Percentiles rank a stretch among this genome's conserved stretches.
phyloP scores from a whole-genome alignment of 1,140 invertebrate species.

The Lamellibrachia luymesi region DNA sequence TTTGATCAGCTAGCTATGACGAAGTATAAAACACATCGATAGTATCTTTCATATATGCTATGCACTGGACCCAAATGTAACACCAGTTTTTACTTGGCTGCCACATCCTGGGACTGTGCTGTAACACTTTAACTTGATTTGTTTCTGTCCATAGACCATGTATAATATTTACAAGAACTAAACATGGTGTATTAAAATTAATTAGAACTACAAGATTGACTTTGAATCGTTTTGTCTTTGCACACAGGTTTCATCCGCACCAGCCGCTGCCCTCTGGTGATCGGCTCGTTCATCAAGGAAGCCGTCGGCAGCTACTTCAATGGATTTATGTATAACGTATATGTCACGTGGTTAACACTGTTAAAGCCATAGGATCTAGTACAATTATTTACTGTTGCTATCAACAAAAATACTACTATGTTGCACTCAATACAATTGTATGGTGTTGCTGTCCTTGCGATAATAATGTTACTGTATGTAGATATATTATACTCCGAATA shows the following conservation, averaged over 20 bases:
- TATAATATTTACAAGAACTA: background rate
- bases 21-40: no score
- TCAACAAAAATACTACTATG: background rate
- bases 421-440: background rate
- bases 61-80: no score
- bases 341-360: background rate
- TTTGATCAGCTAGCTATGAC: no score
- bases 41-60: no score
- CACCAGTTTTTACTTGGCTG: background rate
- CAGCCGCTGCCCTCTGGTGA: slow-evolving; percentile 12
- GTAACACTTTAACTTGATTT: no score
- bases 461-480: background rate
- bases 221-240: slow-evolving; percentile 10
- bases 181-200: background rate
- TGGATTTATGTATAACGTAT: background rate
- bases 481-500: no score
- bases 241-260: background rate
- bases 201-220: background rate
- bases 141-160: background rate
- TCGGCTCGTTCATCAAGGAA: background rate
- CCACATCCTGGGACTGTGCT: no score
- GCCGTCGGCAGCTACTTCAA: background rate
- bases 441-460: background rate
- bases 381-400: no score
- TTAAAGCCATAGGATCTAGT: no score